Conservation (phyloP, 2,888 invertebrate species). For the Hedya salicella region DNA sequence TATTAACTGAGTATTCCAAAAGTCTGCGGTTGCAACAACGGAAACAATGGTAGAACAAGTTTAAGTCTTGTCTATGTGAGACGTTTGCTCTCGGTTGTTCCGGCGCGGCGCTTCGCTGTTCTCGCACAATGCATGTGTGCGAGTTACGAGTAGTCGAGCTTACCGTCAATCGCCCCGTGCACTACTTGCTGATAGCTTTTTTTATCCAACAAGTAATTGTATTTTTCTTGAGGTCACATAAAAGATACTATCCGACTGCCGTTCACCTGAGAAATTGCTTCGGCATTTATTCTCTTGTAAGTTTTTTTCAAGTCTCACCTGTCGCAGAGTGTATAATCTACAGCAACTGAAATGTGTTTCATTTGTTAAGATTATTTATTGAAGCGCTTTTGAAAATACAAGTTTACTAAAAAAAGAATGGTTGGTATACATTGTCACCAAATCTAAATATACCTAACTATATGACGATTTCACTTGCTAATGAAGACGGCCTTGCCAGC, state of each 20-base stretch:
- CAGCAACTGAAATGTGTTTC: no score
- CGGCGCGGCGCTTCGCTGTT: conserved; percentile 8
- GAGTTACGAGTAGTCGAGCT: conserved; percentile 29
- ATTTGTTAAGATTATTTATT: no score
- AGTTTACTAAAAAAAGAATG: no score
- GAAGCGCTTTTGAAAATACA: no score
- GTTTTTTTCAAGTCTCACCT: no score
- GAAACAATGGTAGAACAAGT: conserved; percentile 37
- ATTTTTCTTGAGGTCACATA: neutral
- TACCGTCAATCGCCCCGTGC: conserved; percentile 19
- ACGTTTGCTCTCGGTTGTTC: conserved; percentile 31
- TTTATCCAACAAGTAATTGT: conserved; percentile 11
- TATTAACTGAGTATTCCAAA: neutral
- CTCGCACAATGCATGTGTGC: conserved; percentile 15
- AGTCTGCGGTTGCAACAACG: conserved; percentile 12
- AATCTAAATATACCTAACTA: no score
- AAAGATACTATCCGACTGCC: neutral
- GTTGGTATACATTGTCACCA: no score
- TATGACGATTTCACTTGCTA: no score
- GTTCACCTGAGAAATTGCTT: neutral
- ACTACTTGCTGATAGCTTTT: conserved; percentile 10
- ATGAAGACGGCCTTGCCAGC: no score
- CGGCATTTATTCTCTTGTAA: neutral
- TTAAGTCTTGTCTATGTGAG: conserved; percentile 20
- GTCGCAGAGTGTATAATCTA: no score